Percentiles rank a stretch among this genome's conserved stretches.
These are phyloP conservation scores for Dioctria linearis DNA, from an alignment of 2,888 invertebrate species.

Conservation along the genomic window DNA sequence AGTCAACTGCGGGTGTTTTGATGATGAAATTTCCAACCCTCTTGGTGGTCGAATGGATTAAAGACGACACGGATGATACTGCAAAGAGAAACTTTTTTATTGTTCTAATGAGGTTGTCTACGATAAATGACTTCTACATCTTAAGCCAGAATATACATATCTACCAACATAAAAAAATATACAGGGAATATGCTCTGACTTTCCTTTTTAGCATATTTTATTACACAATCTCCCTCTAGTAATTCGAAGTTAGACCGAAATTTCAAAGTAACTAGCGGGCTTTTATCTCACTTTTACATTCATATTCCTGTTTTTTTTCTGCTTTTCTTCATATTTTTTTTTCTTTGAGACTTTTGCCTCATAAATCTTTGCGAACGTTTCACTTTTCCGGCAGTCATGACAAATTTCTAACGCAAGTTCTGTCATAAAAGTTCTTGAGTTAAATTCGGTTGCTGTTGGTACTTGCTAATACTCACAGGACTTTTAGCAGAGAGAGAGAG, in stretches of 20 bases:
- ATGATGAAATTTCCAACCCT: conserved; percentile 19
- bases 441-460: not conserved
- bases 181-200: conserved; percentile 28
- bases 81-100: conserved; percentile 30
- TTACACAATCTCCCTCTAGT: conserved; percentile 6
- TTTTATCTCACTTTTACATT: too few species aligned
- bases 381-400: conserved; percentile 44
- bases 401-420: conserved; percentile 29
- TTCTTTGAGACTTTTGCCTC: conserved; percentile 4
- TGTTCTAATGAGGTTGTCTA: conserved; percentile 43
- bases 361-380: conserved; percentile 26
- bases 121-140: conserved; percentile 31
- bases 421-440: conserved; percentile 21
- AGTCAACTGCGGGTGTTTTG: conserved; percentile 30
- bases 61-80: not conserved
- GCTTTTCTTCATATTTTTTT: not conserved
- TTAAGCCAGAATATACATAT: not conserved
- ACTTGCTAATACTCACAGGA: conserved; percentile 7
- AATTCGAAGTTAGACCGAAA: conserved; percentile 14
- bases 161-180: not conserved
- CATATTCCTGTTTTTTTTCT: not conserved
- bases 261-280: not conserved
- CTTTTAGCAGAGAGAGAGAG: not conserved
- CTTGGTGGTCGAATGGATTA: not conserved
- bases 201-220: conserved; percentile 35